Evolutionary conservation across 2,113 vertebrate species (phyloP).

Genomic region (Lepisosteus osseus): DNA sequence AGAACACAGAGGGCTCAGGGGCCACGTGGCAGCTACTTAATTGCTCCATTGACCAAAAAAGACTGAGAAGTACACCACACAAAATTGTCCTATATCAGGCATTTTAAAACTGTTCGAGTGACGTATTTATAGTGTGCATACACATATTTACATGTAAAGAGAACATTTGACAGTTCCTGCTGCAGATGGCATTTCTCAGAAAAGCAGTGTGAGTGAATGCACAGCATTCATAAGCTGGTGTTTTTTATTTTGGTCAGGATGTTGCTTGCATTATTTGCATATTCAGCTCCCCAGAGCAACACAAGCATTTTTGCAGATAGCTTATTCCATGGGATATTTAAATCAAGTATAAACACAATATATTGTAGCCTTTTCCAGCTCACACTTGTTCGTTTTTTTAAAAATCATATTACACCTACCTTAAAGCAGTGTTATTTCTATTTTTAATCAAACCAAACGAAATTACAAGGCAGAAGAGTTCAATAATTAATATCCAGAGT

Average conservation of each 20-base stretch:
- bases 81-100: not conserved
- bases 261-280: not conserved
- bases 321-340: not conserved
- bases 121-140: not conserved
- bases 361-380: not conserved
- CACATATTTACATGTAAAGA: not conserved
- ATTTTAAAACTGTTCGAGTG: not conserved
- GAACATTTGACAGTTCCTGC: not conserved
- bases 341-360: not conserved
- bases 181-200: not conserved
- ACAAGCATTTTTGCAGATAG: not conserved
- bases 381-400: too few relatives aligned
- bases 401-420: too few relatives aligned
- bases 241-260: conserved; percentile 2
- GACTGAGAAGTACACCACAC: not conserved
- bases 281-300: not conserved
- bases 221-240: conserved; percentile 1
- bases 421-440: too few relatives aligned
- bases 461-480: too few relatives aligned
- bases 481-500: too few relatives aligned
- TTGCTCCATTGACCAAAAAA: not conserved
- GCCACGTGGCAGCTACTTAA: not conserved
- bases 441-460: too few relatives aligned
- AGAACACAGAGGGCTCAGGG: not conserved
- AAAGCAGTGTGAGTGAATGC: not conserved